phyloP scores from a whole-genome alignment of 2,113 vertebrate species.

The Rhabdornis inornatus region DNA sequence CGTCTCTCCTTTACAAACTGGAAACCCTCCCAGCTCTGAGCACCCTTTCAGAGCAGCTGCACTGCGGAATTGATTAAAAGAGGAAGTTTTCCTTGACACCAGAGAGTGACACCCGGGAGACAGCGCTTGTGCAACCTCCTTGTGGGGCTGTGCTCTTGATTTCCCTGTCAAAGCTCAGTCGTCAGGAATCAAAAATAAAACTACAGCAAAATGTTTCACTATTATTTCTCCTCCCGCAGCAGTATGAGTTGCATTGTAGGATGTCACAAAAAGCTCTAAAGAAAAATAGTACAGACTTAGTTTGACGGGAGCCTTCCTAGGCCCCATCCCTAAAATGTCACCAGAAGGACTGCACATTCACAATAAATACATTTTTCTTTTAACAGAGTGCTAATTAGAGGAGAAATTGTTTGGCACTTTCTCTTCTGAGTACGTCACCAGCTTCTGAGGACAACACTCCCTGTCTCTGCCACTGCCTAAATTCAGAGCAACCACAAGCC shows the following conservation, averaged over 20 bases:
- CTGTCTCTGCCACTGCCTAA: background rate
- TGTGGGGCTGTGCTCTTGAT: background rate
- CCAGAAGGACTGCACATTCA: background rate
- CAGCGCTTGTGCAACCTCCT: constrained; percentile 49
- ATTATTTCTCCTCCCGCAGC: background rate
- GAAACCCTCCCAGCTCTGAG: background rate
- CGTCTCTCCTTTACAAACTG: background rate
- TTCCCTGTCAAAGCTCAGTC: background rate
- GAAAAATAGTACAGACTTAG: background rate
- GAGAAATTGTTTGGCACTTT: constrained; percentile 26
- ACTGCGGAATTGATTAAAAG: constrained; percentile 64
- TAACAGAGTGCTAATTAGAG: background rate
- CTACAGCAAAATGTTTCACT: background rate
- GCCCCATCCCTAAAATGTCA: background rate
- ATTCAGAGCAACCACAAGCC: constrained; percentile 4
- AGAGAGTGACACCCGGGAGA: constrained; percentile 72
- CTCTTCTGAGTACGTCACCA: constrained; percentile 13
- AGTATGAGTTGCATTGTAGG: background rate
- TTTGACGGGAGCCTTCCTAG: background rate
- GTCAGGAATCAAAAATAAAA: constrained; percentile 13
- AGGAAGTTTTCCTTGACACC: constrained; percentile 82
- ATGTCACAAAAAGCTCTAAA: background rate
- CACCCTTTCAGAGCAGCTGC: background rate
- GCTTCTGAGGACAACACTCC: constrained; percentile 2
- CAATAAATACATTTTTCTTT: background rate